A percentile compares a stretch with the other conserved stretches of the same genome.
phyloP scores from a whole-genome alignment of 1,140 invertebrate species.

The Brachionus plicatilis region DNA sequence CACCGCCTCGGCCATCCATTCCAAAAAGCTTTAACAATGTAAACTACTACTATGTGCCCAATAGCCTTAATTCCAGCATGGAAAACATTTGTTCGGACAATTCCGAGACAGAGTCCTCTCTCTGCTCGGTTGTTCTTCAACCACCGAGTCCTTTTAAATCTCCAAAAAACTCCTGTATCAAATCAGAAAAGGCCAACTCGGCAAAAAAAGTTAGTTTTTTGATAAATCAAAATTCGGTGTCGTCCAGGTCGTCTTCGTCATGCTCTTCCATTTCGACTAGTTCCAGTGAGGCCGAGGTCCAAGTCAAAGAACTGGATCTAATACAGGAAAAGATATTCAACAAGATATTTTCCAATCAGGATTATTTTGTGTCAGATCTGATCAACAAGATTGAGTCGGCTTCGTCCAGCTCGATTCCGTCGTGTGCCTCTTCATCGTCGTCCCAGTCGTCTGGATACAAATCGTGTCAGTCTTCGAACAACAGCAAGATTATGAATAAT shows the following conservation, averaged over 20 bases:
- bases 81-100: neutral
- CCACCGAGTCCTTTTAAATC: constrained; percentile 30
- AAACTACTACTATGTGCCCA: neutral
- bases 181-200: neutral
- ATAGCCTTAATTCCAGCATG: constrained; percentile 2
- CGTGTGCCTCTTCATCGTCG: neutral
- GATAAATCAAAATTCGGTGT: neutral
- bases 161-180: neutral
- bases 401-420: neutral
- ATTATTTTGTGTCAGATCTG: constrained; percentile 14
- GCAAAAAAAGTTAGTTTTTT: constrained; percentile 20
- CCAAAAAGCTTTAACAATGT: neutral
- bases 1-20: neutral
- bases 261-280: neutral
- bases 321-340: constrained; percentile 22
- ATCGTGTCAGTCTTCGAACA: neutral
- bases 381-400: constrained; percentile 17
- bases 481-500: neutral
- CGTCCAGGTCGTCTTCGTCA: neutral
- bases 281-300: neutral
- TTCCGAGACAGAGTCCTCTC: neutral
- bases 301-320: neutral
- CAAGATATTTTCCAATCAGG: constrained; percentile 14
- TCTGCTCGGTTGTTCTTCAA: neutral
- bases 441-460: constrained; percentile 20